phyloP scores from a whole-genome alignment of 1,140 invertebrate genomes.

The Penaeus indicus region DNA sequence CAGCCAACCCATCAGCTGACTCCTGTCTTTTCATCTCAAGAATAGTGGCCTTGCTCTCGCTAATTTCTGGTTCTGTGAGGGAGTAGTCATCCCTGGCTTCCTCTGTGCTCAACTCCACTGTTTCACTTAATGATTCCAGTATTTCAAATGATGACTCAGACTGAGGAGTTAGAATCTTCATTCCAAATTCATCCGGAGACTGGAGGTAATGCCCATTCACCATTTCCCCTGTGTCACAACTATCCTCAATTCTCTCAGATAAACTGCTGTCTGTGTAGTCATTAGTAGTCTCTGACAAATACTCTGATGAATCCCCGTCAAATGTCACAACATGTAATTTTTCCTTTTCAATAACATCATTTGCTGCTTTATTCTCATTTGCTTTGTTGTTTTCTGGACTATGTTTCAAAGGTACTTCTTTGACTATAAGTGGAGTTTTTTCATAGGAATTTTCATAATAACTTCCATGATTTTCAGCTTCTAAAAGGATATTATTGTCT shows the following conservation, averaged over 20 bases:
- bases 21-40: slow-evolving; percentile 12
- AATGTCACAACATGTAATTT: slow-evolving; percentile 18
- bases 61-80: not conserved
- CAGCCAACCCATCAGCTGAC: not conserved
- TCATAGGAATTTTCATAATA: slow-evolving; percentile 36
- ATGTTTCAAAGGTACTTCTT: slow-evolving; percentile 7
- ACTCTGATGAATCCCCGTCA: slow-evolving; percentile 3
- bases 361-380: slow-evolving; percentile 22
- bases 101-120: slow-evolving; percentile 37
- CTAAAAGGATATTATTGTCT: slow-evolving; percentile 28
- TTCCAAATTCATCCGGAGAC: slow-evolving; percentile 42
- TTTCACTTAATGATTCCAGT: slow-evolving; percentile 63
- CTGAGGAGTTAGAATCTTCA: slow-evolving; percentile 53
- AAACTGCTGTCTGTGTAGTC: slow-evolving; percentile 31
- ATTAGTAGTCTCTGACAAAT: slow-evolving; percentile 17
- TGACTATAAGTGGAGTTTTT: not conserved
- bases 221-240: not conserved
- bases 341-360: slow-evolving; percentile 40
- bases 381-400: not conserved
- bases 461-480: slow-evolving; percentile 46
- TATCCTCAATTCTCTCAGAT: slow-evolving; percentile 24
- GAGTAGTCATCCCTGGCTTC: slow-evolving; percentile 11
- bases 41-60: not conserved
- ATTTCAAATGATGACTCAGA: slow-evolving; percentile 66
- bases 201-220: slow-evolving; percentile 6